These are phyloP conservation scores for Phyllopteryx taeniolatus DNA, from an alignment of 2,113 vertebrate genomes.

Conservation along the genomic window DNA sequence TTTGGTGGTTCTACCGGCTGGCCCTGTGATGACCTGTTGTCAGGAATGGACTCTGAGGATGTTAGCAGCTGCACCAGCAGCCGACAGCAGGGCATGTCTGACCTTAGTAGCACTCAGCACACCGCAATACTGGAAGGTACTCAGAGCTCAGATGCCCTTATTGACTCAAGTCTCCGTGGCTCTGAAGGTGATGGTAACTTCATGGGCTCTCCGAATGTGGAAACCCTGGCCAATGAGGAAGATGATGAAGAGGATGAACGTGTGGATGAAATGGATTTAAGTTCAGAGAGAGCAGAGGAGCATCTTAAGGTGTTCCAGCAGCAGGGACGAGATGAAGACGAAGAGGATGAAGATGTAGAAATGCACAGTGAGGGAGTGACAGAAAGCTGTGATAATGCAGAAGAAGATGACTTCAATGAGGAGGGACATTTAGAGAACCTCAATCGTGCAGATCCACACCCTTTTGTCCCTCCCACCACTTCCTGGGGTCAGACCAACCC, in stretches of 20 bases:
- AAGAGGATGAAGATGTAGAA: conserved; percentile 75
- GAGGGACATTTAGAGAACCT: conserved; percentile 68
- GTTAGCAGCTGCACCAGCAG: conserved; percentile 66
- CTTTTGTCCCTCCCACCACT: conserved; percentile 29
- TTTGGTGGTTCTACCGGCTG: conserved; percentile 50
- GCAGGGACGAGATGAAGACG: conserved; percentile 57
- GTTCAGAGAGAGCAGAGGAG: conserved; percentile 64
- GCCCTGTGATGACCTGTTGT: conserved; percentile 59
- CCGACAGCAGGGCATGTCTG: conserved; percentile 57
- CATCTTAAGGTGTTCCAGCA: conserved; percentile 53
- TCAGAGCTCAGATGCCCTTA: conserved; percentile 65
- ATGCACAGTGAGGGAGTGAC: conserved; percentile 73
- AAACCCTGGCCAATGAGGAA: conserved; percentile 71
- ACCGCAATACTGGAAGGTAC: conserved; percentile 62
- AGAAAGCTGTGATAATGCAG: conserved; percentile 64
- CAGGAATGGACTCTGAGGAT: conserved; percentile 66
- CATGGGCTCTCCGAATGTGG: conserved; percentile 73
- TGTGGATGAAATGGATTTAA: conserved; percentile 71
- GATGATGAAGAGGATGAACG: conserved; percentile 67
- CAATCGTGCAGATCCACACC: conserved; percentile 35
- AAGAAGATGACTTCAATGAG: conserved; percentile 70
- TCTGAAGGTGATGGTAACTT: conserved; percentile 67
- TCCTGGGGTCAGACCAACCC: conserved; percentile 69
- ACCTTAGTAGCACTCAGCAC: conserved; percentile 65
- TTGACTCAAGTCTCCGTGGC: conserved; percentile 64